A percentile compares a stretch with the other conserved stretches of the same genome.
Conservation (phyloP, 1,140 invertebrate species). For the Aleiodes sp. region DNA sequence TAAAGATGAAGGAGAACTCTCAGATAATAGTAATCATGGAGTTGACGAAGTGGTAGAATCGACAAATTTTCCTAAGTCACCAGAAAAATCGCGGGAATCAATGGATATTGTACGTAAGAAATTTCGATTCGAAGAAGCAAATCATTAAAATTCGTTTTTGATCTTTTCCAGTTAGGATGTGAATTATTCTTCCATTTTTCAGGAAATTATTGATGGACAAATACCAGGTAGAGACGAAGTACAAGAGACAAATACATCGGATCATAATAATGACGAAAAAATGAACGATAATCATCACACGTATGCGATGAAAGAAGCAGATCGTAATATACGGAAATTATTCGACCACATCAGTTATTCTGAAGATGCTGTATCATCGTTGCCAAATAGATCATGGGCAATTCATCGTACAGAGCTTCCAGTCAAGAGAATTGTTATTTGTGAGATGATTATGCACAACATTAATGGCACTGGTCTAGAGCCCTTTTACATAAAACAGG, state of each 20-base stretch:
- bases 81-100: too few species aligned
- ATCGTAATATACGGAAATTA: neutral
- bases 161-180: too few species aligned
- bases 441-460: conserved; percentile 34
- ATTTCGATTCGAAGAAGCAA: too few species aligned
- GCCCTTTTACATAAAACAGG: conserved; percentile 42
- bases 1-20: too few species aligned
- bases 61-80: too few species aligned
- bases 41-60: too few species aligned
- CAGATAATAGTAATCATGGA: too few species aligned
- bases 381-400: conserved; percentile 41
- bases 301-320: neutral
- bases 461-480: conserved; percentile 18
- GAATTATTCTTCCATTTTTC: neutral
- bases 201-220: neutral
- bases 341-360: conserved; percentile 31
- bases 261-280: neutral
- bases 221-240: neutral
- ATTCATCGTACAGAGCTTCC: conserved; percentile 39
- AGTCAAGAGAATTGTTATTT: conserved; percentile 37
- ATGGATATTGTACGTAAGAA: too few species aligned
- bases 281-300: neutral
- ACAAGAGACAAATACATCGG: neutral
- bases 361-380: conserved; percentile 26
- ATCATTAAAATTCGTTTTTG: too few species aligned